Evolutionary conservation across 35 echinoderm and acorn worm species (phyloP).

Genomic region (Anneissia japonica): DNA sequence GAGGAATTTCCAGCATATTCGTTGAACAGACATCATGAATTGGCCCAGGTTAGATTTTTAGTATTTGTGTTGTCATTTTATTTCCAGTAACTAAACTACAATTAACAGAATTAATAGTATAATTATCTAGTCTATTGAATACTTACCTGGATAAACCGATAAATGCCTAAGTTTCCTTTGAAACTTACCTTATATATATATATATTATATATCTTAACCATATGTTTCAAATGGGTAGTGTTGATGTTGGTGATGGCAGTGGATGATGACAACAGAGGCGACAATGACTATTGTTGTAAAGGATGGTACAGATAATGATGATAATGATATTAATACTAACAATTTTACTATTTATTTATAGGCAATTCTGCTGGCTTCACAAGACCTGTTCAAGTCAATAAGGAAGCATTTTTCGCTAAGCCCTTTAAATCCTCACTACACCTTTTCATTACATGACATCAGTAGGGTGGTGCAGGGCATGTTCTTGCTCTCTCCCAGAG

Average conservation of each 20-base stretch:
- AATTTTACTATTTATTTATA: slow-evolving; percentile 5
- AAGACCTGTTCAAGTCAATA: slow-evolving; percentile 35
- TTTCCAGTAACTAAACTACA: too few relatives aligned
- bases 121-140: too few relatives aligned
- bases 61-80: too few relatives aligned
- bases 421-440: slow-evolving; percentile 69
- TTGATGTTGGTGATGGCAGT: background rate
- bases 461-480: slow-evolving; percentile 59
- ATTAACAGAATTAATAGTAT: too few relatives aligned
- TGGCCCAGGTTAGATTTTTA: slow-evolving; percentile 65
- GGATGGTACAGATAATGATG: too few relatives aligned
- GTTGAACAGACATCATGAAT: slow-evolving; percentile 59
- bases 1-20: slow-evolving; percentile 95
- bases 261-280: background rate
- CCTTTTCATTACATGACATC: slow-evolving; percentile 87
- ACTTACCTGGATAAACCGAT: too few relatives aligned
- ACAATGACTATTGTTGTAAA: background rate
- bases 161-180: too few relatives aligned
- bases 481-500: slow-evolving; percentile 60
- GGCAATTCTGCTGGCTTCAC: slow-evolving; percentile 71
- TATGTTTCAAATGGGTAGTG: too few relatives aligned
- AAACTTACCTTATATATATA: too few relatives aligned
- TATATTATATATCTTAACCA: too few relatives aligned
- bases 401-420: slow-evolving; percentile 45
- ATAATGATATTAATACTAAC: background rate